phyloP scores from a whole-genome alignment of 2,113 vertebrate genomes.

The Corynorhinus townsendii region DNA sequence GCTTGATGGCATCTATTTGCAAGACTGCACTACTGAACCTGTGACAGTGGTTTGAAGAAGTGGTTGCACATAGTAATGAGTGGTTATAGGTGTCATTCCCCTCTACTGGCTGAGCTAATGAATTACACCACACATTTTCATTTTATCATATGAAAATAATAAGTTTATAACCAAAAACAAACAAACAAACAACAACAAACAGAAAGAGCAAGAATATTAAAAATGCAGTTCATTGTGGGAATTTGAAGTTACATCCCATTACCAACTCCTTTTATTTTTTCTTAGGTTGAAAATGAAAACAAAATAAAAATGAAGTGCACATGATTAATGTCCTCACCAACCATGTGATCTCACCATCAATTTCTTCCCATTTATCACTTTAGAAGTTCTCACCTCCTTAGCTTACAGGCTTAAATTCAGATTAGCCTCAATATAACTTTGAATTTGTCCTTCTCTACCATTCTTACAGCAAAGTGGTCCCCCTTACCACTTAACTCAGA shows the following conservation, averaged over 20 bases:
- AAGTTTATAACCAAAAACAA: neutral
- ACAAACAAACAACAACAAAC: neutral
- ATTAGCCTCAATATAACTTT: neutral
- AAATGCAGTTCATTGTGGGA: neutral
- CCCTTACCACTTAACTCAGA: neutral
- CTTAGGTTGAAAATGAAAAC: constrained; percentile 4
- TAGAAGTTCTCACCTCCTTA: neutral
- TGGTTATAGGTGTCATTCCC: neutral
- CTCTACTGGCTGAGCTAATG: constrained; percentile 34
- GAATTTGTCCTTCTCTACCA: neutral
- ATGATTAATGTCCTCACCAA: neutral
- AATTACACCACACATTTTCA: neutral
- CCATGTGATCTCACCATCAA: too few relatives aligned
- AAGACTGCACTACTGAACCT: neutral
- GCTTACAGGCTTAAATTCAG: neutral
- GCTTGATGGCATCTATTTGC: neutral
- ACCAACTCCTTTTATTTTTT: neutral
- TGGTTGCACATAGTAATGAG: neutral
- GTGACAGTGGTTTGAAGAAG: neutral
- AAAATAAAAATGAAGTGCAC: neutral
- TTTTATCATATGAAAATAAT: neutral
- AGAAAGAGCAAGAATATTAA: neutral
- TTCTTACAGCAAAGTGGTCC: neutral
- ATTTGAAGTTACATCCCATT: neutral
- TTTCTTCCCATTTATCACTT: neutral